Evolutionary conservation across 2,888 invertebrate genomes (phyloP), one percentile per base, ranked within the genome.

Genomic region (Lottia scabra): DNA sequence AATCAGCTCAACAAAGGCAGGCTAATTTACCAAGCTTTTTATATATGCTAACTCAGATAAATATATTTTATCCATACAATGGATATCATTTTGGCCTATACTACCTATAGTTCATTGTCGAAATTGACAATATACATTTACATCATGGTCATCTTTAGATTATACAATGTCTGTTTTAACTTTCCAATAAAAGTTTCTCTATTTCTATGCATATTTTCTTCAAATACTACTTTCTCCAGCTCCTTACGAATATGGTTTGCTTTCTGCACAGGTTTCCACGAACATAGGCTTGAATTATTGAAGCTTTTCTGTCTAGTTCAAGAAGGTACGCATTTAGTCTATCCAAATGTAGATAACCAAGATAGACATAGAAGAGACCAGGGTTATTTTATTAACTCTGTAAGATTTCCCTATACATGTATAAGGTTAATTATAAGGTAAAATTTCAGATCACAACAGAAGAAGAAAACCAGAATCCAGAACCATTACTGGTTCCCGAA

Each of bases 241-340:
- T 74, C 63, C 12, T 72, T 73, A 27, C 67, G 66, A 13, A 44
- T 63, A 19, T 45, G 63, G 19, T 71, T 67, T 19, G 67, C 8
- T 68, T 72, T 16, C 81, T 74, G 27, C 72, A 77, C 1, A 77
- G 77, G 69, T 71, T 76, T 2, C 79, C 79, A n/a, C 81, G 68
- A 6, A 81, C 74, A 15, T 70, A 69, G 23, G 75, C 76, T 71
- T 81, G 81, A 15, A 79, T 68, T 8, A 73, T 45, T 27, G 68
- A 73, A 23, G 74, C 78, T 44, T 79, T 75, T 46, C 44, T 67
- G 30, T 81, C 76, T 23, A 78, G 23, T 38, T 74, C 74, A 38
- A 66, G 62, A 2, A 78, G 71, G 5, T 71, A 72, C 1, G 67
- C 64, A 65, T 78, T 79, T 19, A 80, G 68, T 44, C 62, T 70